Evolutionary conservation across 2,113 vertebrate species (phyloP).

Genomic region (Synodontis membranacea): DNA sequence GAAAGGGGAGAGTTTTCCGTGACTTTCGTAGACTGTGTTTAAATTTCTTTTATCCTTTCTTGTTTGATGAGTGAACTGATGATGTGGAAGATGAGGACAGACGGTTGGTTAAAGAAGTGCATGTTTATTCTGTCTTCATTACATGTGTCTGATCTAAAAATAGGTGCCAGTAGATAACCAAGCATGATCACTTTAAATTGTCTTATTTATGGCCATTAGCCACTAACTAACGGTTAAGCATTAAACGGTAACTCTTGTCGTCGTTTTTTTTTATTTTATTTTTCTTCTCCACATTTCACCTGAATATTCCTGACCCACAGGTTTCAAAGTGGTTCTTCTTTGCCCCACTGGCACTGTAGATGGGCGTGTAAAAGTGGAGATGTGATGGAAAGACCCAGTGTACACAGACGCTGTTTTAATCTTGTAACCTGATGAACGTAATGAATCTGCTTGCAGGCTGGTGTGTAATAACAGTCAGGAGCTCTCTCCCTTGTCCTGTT

Average conservation of each 20-base stretch:
- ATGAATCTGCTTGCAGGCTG: slow-evolving; percentile 3
- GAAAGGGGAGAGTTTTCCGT: neutral
- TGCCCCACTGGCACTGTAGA: neutral
- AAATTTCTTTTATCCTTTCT: too few relatives aligned
- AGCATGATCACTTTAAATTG: neutral
- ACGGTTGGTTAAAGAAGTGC: neutral
- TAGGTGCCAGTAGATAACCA: neutral
- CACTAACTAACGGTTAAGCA: neutral
- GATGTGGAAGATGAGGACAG: neutral
- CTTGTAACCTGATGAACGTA: slow-evolving; percentile 18
- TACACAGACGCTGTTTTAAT: neutral
- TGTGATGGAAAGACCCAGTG: slow-evolving; percentile 16
- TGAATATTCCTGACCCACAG: neutral
- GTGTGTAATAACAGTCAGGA: slow-evolving; percentile 17
- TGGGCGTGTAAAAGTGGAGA: neutral
- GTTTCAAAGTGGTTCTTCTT: neutral
- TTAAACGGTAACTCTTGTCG: neutral
- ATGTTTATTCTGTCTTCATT: neutral
- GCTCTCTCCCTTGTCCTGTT: slow-evolving; percentile 1
- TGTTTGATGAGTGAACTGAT: neutral
- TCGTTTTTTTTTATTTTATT: neutral
- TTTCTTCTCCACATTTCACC: neutral
- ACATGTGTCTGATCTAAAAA: neutral
- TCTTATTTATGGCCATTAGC: neutral
- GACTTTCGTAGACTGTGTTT: neutral